These are phyloP conservation scores for Hypercompe scribonia DNA, from an alignment of 2,888 invertebrate genomes.

Conservation along the genomic window DNA sequence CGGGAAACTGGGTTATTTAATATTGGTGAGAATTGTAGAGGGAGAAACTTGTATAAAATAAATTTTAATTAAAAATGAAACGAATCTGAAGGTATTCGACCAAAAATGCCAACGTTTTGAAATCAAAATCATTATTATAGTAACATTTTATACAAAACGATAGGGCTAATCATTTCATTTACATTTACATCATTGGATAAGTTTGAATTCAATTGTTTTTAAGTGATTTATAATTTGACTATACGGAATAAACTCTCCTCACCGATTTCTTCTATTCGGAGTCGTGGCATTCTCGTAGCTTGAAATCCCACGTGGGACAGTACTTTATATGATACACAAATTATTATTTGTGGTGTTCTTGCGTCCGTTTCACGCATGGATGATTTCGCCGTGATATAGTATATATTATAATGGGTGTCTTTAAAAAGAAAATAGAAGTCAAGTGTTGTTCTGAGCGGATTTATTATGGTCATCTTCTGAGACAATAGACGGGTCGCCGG, in stretches of 20 bases:
- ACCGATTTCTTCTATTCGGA: too few relatives aligned
- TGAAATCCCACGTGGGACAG: too few relatives aligned
- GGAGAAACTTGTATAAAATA: constrained; percentile 4
- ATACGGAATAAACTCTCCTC: too few relatives aligned
- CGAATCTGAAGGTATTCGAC: neutral
- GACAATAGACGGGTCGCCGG: constrained; percentile 52
- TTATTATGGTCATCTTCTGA: constrained; percentile 55
- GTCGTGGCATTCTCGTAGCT: too few relatives aligned
- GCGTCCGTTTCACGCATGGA: too few relatives aligned
- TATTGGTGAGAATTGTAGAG: constrained; percentile 55
- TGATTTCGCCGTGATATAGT: too few relatives aligned
- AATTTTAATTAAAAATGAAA: neutral
- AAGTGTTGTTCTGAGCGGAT: constrained; percentile 45
- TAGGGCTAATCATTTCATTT: neutral
- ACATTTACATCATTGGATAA: neutral
- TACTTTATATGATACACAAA: too few relatives aligned
- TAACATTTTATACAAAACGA: neutral
- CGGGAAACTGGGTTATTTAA: constrained; percentile 59
- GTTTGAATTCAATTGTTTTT: constrained; percentile 12
- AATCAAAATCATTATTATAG: neutral
- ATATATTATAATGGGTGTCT: too few relatives aligned
- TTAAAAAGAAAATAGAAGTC: constrained; percentile 18
- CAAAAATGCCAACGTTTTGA: neutral
- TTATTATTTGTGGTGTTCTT: too few relatives aligned
- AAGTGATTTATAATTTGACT: constrained; percentile 12